Conservation (phyloP, 2,888 invertebrate genomes). For the Neoaliturus tenellus region DNA sequence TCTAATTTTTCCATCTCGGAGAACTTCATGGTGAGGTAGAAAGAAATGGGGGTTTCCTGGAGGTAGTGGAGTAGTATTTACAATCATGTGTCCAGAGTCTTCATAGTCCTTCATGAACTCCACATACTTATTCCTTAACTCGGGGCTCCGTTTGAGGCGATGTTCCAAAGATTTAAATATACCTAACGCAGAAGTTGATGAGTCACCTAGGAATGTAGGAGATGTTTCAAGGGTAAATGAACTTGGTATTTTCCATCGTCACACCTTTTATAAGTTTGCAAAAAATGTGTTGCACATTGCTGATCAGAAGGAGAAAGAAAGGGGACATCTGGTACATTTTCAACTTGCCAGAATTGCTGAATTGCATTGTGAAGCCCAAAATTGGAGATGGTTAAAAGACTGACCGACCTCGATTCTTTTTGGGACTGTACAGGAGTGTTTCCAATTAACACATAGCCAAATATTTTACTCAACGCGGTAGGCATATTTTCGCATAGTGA, state of each 20-base stretch:
- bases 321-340: not conserved
- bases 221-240: not conserved
- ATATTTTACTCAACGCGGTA: too few relatives aligned
- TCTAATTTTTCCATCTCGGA: too few relatives aligned
- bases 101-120: conserved; percentile 19
- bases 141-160: not conserved
- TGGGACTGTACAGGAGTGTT: not conserved
- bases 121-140: not conserved
- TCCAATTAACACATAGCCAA: too few relatives aligned
- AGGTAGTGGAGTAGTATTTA: not conserved
- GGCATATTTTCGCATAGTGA: not conserved
- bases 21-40: too few relatives aligned
- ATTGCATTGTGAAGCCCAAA: not conserved
- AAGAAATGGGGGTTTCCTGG: not conserved
- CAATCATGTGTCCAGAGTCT: not conserved
- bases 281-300: not conserved
- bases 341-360: not conserved
- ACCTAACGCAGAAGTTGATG: not conserved
- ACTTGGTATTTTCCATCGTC: conserved; percentile 9
- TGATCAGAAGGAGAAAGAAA: not conserved
- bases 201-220: conserved; percentile 3
- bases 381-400: not conserved
- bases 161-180: conserved; percentile 24
- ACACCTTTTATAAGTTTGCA: not conserved
- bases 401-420: not conserved